A percentile compares a stretch with the other conserved stretches of the same genome.
phyloP scores from a whole-genome alignment of 2,797 vertebrate species.

The Clarias fuscus region DNA sequence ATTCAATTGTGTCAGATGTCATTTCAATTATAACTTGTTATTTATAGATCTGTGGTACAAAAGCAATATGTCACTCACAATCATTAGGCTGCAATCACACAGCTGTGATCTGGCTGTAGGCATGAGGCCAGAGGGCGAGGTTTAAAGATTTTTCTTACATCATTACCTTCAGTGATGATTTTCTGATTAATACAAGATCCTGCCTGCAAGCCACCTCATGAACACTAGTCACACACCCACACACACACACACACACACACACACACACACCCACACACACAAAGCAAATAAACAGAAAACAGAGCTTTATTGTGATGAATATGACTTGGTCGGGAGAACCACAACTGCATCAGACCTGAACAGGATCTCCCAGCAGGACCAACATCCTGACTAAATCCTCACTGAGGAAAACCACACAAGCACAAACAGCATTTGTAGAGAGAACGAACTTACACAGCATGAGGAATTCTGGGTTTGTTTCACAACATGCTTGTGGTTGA shows the following conservation, averaged over 20 bases:
- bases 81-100: neutral
- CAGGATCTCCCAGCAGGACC: conserved; percentile 18
- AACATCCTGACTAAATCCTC: conserved; percentile 7
- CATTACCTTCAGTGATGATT: neutral
- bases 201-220: neutral
- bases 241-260: neutral
- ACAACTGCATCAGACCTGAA: conserved; percentile 17
- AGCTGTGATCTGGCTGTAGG: neutral
- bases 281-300: neutral
- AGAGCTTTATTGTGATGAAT: conserved; percentile 29
- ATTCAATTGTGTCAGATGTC: neutral
- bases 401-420: conserved; percentile 21
- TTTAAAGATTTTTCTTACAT: neutral
- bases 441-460: conserved; percentile 16
- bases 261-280: neutral
- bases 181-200: neutral
- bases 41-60: neutral
- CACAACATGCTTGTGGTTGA: neutral
- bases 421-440: conserved; percentile 11
- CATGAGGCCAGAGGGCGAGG: neutral
- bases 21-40: neutral
- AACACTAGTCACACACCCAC: neutral
- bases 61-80: neutral
- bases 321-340: conserved; percentile 31
- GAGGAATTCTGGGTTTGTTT: conserved; percentile 1